These are phyloP conservation scores for Whitmania pigra DNA, from an alignment of 1,140 invertebrate genomes.

Conservation along the genomic window DNA sequence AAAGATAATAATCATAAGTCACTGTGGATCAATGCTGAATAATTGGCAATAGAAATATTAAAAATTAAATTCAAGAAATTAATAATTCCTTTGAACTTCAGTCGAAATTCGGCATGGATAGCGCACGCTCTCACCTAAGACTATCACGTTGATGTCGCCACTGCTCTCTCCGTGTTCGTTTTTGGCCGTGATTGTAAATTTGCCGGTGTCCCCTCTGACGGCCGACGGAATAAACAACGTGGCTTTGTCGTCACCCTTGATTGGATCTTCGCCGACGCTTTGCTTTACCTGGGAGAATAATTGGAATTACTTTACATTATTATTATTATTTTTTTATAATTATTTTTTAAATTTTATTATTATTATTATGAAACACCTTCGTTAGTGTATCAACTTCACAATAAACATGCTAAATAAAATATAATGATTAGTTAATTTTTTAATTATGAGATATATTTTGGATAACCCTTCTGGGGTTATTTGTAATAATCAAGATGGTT, in stretches of 20 bases:
- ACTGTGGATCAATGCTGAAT: background rate
- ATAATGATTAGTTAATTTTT: too few relatives aligned
- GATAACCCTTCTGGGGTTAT: too few relatives aligned
- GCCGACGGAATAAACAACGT: conserved; percentile 76
- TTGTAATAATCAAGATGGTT: too few relatives aligned
- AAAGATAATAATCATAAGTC: background rate
- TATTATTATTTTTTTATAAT: background rate
- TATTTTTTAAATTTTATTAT: too few relatives aligned
- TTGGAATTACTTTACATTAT: background rate
- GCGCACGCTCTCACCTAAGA: conserved; percentile 55
- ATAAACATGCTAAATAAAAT: too few relatives aligned
- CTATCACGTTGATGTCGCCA: conserved; percentile 79
- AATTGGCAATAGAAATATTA: too few relatives aligned
- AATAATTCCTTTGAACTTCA: too few relatives aligned
- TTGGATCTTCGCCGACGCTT: conserved; percentile 30
- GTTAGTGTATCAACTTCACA: too few relatives aligned
- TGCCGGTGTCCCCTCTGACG: conserved; percentile 74
- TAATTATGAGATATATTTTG: too few relatives aligned
- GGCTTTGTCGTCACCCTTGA: conserved; percentile 70
- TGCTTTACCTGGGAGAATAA: conserved; percentile 29
- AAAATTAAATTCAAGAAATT: too few relatives aligned
- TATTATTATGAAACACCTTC: too few relatives aligned
- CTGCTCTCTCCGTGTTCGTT: conserved; percentile 82
- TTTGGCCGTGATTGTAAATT: conserved; percentile 72
- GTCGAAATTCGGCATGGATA: conserved; percentile 28